Evolutionary conservation across 1,140 invertebrate species (phyloP).

Genomic region (Drosophila sp.): DNA sequence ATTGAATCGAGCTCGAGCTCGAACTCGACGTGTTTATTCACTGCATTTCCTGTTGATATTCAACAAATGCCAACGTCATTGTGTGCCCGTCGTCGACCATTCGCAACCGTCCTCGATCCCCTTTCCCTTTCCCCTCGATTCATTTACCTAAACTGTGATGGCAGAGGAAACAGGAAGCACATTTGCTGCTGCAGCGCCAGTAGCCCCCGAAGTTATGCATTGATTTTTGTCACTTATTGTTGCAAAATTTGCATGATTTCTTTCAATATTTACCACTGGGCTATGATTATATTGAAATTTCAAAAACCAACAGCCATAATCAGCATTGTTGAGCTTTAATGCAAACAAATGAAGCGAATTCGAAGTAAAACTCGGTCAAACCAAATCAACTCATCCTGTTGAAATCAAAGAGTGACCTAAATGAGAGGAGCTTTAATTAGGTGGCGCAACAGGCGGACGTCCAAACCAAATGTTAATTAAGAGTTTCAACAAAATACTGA

Average conservation of each 20-base stretch:
- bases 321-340: too few relatives aligned
- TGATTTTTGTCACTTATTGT: constrained; percentile 74
- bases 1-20: constrained; percentile 27
- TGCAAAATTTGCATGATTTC: constrained; percentile 26
- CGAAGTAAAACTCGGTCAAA: not conserved
- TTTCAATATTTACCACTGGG: constrained; percentile 27
- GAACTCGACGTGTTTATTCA: constrained; percentile 75
- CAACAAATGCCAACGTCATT: constrained; percentile 62
- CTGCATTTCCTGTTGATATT: constrained; percentile 82
- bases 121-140: constrained; percentile 13
- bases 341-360: not conserved
- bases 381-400: too few relatives aligned
- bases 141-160: constrained; percentile 21
- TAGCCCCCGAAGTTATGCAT: constrained; percentile 53
- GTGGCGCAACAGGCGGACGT: too few relatives aligned
- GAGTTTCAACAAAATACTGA: too few relatives aligned
- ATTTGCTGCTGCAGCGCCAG: constrained; percentile 51
- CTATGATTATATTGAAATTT: not conserved
- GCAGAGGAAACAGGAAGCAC: constrained; percentile 71
- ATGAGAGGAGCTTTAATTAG: too few relatives aligned
- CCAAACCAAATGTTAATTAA: too few relatives aligned
- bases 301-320: not conserved
- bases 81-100: constrained; percentile 22
- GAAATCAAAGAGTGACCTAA: too few relatives aligned
- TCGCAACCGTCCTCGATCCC: constrained; percentile 5